Conservation (phyloP, 2,888 invertebrate species). For the Gibbula magus region DNA sequence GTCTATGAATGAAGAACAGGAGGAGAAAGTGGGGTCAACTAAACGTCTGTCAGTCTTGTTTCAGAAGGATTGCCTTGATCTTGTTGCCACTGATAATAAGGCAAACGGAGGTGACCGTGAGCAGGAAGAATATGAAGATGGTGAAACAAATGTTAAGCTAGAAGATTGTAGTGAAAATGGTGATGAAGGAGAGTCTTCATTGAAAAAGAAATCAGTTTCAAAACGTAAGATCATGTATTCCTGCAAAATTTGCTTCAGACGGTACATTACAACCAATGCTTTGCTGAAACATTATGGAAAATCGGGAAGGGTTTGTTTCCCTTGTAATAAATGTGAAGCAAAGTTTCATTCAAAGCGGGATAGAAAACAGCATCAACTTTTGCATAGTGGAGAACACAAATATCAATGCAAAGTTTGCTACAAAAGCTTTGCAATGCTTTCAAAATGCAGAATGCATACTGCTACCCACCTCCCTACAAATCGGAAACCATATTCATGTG, state of each 20-base stretch:
- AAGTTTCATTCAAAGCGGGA: constrained; percentile 2
- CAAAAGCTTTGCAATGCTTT: neutral
- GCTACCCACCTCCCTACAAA: neutral
- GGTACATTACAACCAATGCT: neutral
- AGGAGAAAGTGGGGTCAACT: no score
- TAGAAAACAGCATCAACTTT: constrained; percentile 3
- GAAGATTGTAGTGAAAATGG: neutral
- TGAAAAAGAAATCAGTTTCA: neutral
- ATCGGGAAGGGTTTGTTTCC: constrained; percentile 6
- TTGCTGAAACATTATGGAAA: neutral
- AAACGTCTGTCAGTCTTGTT: neutral
- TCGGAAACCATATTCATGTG: neutral
- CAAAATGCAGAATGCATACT: neutral
- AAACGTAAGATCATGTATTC: neutral
- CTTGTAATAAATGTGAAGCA: neutral
- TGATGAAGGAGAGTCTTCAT: neutral
- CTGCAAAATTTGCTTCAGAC: neutral
- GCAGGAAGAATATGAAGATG: neutral
- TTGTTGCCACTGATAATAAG: neutral
- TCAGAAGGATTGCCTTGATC: neutral
- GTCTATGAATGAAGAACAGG: no score
- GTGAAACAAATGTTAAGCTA: neutral
- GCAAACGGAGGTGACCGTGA: neutral
- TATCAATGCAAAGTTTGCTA: neutral
- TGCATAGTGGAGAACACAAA: neutral